Percentiles rank a stretch among this genome's conserved stretches.
phyloP scores from a whole-genome alignment of 1,140 invertebrate genomes.

The Anoplolepis gracilipes region DNA sequence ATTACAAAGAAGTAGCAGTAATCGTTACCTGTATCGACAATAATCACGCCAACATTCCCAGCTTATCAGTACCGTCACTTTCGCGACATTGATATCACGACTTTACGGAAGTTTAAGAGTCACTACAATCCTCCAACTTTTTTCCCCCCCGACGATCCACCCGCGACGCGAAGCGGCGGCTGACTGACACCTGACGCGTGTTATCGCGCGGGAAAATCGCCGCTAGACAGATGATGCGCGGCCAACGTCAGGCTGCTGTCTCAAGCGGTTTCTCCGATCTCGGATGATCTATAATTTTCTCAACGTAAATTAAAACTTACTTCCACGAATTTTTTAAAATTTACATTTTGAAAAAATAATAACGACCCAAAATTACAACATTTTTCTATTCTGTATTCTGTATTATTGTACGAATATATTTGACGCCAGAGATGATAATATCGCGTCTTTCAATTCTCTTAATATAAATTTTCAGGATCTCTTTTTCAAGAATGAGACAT shows the following conservation, averaged over 20 bases:
- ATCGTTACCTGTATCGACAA: background rate
- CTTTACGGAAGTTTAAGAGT: background rate
- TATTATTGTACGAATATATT: too few species aligned
- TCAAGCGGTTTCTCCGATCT: background rate
- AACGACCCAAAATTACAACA: too few species aligned
- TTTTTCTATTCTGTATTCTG: too few species aligned
- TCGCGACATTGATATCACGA: background rate
- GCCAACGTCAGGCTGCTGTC: background rate
- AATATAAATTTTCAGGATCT: too few species aligned
- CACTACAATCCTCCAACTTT: background rate
- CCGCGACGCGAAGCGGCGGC: slow-evolving; percentile 27
- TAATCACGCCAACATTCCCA: background rate
- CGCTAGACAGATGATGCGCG: slow-evolving; percentile 1
- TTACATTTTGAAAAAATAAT: too few species aligned
- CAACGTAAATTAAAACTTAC: background rate
- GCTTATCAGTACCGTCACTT: slow-evolving; percentile 2
- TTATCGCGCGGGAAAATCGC: slow-evolving; percentile 44
- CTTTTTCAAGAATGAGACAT: too few species aligned
- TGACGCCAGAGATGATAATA: too few species aligned
- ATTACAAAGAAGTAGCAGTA: background rate
- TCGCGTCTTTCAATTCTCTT: too few species aligned
- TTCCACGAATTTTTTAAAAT: background rate
- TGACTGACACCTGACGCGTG: slow-evolving; percentile 53
- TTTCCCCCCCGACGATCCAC: background rate
- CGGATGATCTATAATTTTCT: background rate